A percentile compares a stretch with the other conserved stretches of the same genome.
Conservation (phyloP, 2,797 vertebrate species). For the Ctenosaura bakeri region DNA sequence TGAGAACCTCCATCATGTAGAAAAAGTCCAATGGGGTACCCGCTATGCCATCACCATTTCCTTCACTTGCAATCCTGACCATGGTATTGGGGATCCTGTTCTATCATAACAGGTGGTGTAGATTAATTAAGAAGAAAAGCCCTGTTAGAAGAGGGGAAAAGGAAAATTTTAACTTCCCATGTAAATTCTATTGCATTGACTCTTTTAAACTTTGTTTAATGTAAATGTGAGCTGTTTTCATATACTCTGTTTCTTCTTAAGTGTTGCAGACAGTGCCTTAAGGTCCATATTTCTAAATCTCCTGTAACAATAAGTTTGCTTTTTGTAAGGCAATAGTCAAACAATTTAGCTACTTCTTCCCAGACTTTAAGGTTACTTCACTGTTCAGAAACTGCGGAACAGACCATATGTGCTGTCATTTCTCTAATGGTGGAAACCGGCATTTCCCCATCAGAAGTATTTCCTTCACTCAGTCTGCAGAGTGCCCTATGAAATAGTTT, state of each 20-base stretch:
- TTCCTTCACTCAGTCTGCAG: not conserved
- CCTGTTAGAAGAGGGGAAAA: conserved; percentile 47
- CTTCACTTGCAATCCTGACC: conserved; percentile 92
- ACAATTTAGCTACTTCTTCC: not conserved
- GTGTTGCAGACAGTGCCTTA: conserved; percentile 26
- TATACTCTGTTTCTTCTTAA: not conserved
- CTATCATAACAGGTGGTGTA: conserved; percentile 68
- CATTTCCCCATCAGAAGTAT: not conserved
- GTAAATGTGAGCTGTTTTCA: not conserved
- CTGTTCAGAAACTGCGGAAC: conserved; percentile 5
- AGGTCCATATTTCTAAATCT: not conserved
- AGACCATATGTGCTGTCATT: not conserved
- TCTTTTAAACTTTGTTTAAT: not conserved
- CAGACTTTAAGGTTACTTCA: not conserved
- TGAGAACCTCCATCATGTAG: conserved; percentile 95
- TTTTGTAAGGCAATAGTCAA: not conserved
- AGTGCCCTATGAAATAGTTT: not conserved
- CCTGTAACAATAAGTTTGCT: conserved; percentile 9
- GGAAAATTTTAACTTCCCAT: not conserved
- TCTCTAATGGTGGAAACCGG: not conserved
- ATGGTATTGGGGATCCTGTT: conserved; percentile 87
- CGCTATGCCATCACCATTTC: conserved; percentile 95
- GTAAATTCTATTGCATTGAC: not conserved
- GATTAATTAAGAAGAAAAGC: conserved; percentile 32
- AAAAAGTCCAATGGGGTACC: conserved; percentile 93